phyloP scores from a whole-genome alignment of 64 coral and sea anemone species.

The Platygyra sinensis region DNA sequence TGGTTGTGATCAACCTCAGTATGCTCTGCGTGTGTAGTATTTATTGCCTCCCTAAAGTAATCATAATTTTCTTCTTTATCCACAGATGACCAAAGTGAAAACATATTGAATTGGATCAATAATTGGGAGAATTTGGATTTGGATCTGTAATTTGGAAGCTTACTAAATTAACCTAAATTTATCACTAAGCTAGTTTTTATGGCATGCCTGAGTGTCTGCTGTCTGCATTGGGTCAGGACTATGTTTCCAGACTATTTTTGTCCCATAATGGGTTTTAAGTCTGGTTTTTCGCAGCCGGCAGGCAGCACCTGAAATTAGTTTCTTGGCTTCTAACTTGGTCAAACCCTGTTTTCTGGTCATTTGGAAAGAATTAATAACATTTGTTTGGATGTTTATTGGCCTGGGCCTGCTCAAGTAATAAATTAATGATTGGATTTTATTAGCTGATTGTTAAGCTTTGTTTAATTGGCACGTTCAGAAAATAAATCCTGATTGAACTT shows the following conservation, averaged over 20 bases:
- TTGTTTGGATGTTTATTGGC: not conserved
- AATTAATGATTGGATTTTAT: not conserved
- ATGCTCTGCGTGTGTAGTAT: too few species aligned
- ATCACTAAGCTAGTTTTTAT: not conserved
- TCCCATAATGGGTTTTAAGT: constrained; percentile 14
- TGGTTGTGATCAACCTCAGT: too few species aligned
- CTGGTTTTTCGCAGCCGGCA: constrained; percentile 84
- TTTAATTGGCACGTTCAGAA: too few species aligned
- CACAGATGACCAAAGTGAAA: not conserved
- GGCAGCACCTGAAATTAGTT: constrained; percentile 32
- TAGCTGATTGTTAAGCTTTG: too few species aligned
- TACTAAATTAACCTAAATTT: too few species aligned
- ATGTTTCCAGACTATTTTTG: constrained; percentile 68
- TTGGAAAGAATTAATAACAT: not conserved
- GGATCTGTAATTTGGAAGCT: too few species aligned
- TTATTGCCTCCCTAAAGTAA: too few species aligned
- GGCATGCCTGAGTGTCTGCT: constrained; percentile 63
- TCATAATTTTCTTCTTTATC: not conserved
- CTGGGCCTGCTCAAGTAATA: not conserved
- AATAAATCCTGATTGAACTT: too few species aligned
- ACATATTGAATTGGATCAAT: not conserved
- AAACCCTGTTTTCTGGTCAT: too few species aligned
- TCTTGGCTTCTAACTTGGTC: too few species aligned
- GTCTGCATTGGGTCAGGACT: constrained; percentile 71
- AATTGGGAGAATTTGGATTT: too few species aligned